Evolutionary conservation across 2,888 invertebrate genomes (phyloP).

Genomic region (Frankliniella fusca): DNA sequence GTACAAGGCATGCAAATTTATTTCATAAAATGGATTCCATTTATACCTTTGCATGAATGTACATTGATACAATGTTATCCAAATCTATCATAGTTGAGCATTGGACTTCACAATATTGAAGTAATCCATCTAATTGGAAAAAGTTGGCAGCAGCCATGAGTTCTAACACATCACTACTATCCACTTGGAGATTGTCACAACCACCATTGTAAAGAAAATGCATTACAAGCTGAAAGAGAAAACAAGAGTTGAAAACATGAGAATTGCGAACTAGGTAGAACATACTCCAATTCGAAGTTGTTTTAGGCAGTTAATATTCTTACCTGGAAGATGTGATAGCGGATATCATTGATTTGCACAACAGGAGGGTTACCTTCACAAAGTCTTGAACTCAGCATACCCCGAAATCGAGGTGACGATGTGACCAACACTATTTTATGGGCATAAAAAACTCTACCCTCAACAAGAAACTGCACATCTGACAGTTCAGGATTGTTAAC

Average conservation of each 20-base stretch:
- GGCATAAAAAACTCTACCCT: conserved; percentile 85
- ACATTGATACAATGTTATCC: conserved; percentile 87
- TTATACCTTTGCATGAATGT: conserved; percentile 82
- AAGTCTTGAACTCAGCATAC: conserved; percentile 74
- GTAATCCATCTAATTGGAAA: conserved; percentile 80
- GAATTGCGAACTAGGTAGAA: conserved; percentile 5
- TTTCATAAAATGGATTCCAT: not conserved
- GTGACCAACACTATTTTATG: conserved; percentile 92
- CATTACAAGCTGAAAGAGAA: conserved; percentile 72
- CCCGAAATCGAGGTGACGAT: conserved; percentile 78
- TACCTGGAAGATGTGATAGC: conserved; percentile 90
- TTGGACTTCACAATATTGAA: conserved; percentile 79
- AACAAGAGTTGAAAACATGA: conserved; percentile 4
- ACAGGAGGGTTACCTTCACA: conserved; percentile 74
- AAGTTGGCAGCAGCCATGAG: conserved; percentile 88
- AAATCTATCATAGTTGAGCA: conserved; percentile 79
- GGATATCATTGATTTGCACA: conserved; percentile 86
- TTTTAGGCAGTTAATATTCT: not conserved
- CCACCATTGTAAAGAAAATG: conserved; percentile 89
- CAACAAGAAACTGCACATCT: conserved; percentile 88
- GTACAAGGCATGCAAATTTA: not conserved
- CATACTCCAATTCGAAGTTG: not conserved
- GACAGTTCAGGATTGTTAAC: conserved; percentile 91
- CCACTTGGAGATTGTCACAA: conserved; percentile 70
- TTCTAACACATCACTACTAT: conserved; percentile 76